Base-by-base conservation (phyloP, 2,113 vertebrate species). In the Pica pica region DNA sequence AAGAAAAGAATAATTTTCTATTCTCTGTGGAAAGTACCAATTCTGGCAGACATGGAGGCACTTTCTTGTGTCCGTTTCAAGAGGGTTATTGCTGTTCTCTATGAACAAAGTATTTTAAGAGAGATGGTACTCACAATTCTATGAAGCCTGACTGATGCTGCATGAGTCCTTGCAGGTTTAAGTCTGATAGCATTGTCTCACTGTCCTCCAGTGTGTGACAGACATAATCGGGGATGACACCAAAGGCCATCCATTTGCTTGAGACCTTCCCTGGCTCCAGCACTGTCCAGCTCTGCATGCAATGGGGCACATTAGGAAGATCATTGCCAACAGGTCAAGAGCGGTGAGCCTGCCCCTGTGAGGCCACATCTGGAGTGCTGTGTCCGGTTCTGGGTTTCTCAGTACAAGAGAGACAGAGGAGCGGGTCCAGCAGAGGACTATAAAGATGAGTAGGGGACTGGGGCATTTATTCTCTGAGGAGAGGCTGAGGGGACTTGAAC, bases 341-440 rank as follows among this genome's bases (percentile, higher is more conserved):
- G 24, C 0, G 0, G 11, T 49, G 55, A 39, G 28, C 21, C 70
- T 76, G 30, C 7, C 30, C 47, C 63, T 63, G 1, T 0, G 4
- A 69, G 21, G 30, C 7, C 55, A 13, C 4, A 49, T 19, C 30
- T 55, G 63, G 24, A 69, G 26, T 16, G 3, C 14, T 33, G 18
- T 42, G 24, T 56, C 24, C 26, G 17, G 15, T 16, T 61, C 22
- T 63, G 49, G 31, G 8, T 18, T 61, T 12, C 63, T 61, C 63
- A 55, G 30, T 7, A 16, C 35, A 42, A 49, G 8, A 82, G 24
- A 63, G 31, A 69, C 21, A 13, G 5, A 17, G 15, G 14, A 49
- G 39, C 3, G 1, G 1, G 7, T 77, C 24, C 31, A 61, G n/a
- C 6, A 21, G 53, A 53, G 8, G 14, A 35, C 12, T 27, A 23